phyloP scores from a whole-genome alignment of 2,888 invertebrate species.

The Zaprionus obscuricornis region DNA sequence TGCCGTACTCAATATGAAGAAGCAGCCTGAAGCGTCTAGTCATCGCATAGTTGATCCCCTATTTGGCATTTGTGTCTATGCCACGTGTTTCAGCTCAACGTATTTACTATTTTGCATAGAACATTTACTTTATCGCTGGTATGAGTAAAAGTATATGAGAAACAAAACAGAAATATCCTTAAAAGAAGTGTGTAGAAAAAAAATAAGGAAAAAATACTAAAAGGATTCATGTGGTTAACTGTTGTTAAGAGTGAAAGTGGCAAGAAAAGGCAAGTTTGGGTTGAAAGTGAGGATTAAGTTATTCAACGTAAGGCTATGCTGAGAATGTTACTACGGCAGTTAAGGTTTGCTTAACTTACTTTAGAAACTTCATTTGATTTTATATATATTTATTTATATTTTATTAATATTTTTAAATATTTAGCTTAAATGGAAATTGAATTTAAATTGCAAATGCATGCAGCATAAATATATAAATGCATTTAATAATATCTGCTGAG shows the following conservation, averaged over 20 bases:
- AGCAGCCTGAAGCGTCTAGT: constrained; percentile 32
- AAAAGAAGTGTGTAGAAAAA: constrained; percentile 7
- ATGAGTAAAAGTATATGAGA: too few relatives aligned
- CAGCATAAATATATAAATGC: constrained; percentile 23
- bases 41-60: constrained; percentile 28
- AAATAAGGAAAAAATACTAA: constrained; percentile 25
- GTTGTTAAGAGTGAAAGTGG: background rate
- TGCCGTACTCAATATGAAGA: constrained; percentile 11
- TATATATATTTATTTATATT: too few relatives aligned
- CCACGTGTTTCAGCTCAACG: constrained; percentile 50
- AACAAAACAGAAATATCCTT: constrained; percentile 10
- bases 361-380: too few relatives aligned
- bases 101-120: constrained; percentile 14
- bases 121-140: too few relatives aligned
- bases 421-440: too few relatives aligned
- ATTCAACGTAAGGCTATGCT: background rate
- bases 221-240: background rate
- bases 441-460: constrained; percentile 38
- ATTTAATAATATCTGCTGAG: constrained; percentile 27
- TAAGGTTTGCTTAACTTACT: too few relatives aligned
- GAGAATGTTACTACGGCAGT: background rate
- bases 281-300: constrained; percentile 4
- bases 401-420: too few relatives aligned
- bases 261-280: background rate
- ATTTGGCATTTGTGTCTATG: constrained; percentile 14